Conservation (phyloP, 2,113 vertebrate species). For the Fregata magnificens region DNA sequence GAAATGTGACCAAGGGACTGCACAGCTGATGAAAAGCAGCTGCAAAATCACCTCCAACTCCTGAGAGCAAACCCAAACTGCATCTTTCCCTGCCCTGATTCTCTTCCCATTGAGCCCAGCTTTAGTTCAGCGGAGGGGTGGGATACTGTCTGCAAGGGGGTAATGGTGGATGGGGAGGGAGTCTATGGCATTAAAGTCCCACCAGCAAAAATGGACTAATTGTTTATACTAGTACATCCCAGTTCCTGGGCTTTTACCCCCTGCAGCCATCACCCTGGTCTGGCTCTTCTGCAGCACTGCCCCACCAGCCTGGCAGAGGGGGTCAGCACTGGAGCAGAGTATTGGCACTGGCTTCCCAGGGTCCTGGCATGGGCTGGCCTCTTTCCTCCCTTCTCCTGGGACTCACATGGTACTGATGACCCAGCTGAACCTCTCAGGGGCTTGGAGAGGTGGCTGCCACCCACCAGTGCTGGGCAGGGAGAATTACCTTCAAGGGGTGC, state of each 20-base stretch:
- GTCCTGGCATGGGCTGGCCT: background rate
- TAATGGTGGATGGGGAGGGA: background rate
- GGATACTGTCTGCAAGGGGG: background rate
- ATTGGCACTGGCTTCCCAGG: background rate
- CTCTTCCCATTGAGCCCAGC: background rate
- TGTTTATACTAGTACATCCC: background rate
- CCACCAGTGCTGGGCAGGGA: background rate
- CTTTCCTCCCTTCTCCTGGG: background rate
- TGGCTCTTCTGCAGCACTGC: background rate
- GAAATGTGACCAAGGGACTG: background rate
- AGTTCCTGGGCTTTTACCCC: no score
- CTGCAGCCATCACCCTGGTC: background rate
- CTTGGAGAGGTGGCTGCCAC: background rate
- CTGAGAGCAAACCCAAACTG: background rate
- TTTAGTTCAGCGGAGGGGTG: no score
- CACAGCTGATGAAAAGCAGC: background rate
- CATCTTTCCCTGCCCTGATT: background rate
- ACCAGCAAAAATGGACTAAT: background rate
- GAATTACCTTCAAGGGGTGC: background rate
- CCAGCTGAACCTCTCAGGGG: background rate
- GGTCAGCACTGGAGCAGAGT: background rate
- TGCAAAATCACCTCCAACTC: background rate
- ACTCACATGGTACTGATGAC: background rate
- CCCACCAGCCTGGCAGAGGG: background rate
- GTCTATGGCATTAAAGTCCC: background rate